phyloP scores from a whole-genome alignment of 2,113 vertebrate species.

The Puffinus mauretanicus region DNA sequence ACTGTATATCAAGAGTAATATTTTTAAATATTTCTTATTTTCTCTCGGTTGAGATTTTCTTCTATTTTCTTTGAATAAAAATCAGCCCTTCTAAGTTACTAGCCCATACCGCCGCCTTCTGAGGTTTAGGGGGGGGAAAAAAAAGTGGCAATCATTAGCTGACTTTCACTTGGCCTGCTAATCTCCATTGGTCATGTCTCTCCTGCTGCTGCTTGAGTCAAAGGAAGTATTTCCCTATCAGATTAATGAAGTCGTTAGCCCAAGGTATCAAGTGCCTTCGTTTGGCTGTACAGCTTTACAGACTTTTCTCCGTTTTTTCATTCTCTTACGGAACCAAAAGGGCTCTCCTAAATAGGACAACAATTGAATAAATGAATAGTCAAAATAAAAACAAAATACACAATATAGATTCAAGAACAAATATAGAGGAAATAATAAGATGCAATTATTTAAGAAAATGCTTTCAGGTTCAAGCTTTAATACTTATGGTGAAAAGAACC shows the following conservation, averaged over 20 bases:
- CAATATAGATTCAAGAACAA: not conserved
- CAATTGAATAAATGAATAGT: not conserved
- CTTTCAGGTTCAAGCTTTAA: not conserved
- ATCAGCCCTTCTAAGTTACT: not conserved
- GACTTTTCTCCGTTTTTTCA: not conserved
- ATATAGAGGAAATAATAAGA: not conserved
- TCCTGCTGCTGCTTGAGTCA: not conserved
- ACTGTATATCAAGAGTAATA: not conserved
- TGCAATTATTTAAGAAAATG: not conserved
- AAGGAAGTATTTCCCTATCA: not conserved
- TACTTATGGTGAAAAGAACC: not conserved
- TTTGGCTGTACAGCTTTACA: not conserved
- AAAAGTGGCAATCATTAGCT: no score
- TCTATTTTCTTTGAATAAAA: not conserved
- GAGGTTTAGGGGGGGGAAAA: not conserved
- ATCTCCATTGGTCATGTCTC: not conserved
- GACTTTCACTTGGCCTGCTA: not conserved
- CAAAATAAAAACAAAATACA: not conserved
- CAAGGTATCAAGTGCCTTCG: not conserved
- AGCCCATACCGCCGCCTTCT: not conserved
- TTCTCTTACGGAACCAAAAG: not conserved
- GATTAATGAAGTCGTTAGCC: fast-evolving
- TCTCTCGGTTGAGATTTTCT: not conserved
- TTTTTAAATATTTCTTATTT: not conserved
- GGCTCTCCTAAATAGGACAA: not conserved